Conservation (phyloP, 1,140 invertebrate species). For the Drosophila pruinosa region DNA sequence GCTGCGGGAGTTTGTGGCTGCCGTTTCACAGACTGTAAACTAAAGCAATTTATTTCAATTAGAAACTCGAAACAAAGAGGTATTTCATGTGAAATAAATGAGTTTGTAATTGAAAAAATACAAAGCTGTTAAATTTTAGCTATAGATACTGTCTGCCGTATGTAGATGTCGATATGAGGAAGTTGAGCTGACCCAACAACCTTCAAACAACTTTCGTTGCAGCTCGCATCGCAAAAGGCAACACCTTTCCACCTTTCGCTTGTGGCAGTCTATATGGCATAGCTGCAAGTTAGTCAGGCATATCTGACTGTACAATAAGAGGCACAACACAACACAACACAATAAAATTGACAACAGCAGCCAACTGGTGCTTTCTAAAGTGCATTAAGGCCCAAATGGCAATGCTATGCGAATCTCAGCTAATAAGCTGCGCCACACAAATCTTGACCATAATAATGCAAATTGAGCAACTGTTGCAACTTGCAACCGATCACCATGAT, state of each 20-base stretch:
- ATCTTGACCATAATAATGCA: slow-evolving; percentile 73
- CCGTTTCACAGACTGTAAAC: not conserved
- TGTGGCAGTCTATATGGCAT: slow-evolving; percentile 37
- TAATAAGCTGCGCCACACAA: slow-evolving; percentile 60
- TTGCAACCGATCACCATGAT: slow-evolving; percentile 6
- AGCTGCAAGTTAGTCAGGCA: slow-evolving; percentile 70
- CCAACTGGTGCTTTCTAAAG: slow-evolving; percentile 37
- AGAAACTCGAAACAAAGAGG: slow-evolving; percentile 54
- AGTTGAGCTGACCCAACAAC: slow-evolving; percentile 59
- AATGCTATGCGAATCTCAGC: slow-evolving; percentile 41
- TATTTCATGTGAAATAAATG: slow-evolving; percentile 49
- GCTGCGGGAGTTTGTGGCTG: slow-evolving; percentile 28
- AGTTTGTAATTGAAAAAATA: slow-evolving; percentile 9
- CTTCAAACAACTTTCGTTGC: slow-evolving; percentile 74
- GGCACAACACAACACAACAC: slow-evolving; percentile 1
- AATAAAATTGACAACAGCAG: slow-evolving; percentile 6
- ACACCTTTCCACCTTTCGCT: slow-evolving; percentile 77
- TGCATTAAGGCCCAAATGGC: not conserved
- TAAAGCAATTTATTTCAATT: slow-evolving; percentile 76
- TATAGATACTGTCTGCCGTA: not conserved
- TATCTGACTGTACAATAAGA: slow-evolving; percentile 43
- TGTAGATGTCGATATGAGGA: slow-evolving; percentile 17
- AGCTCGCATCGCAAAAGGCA: slow-evolving; percentile 42
- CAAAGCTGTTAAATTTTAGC: slow-evolving; percentile 14
- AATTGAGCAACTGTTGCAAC: slow-evolving; percentile 45